phyloP scores from a whole-genome alignment of 2,113 vertebrate genomes.

The Equus quagga region DNA sequence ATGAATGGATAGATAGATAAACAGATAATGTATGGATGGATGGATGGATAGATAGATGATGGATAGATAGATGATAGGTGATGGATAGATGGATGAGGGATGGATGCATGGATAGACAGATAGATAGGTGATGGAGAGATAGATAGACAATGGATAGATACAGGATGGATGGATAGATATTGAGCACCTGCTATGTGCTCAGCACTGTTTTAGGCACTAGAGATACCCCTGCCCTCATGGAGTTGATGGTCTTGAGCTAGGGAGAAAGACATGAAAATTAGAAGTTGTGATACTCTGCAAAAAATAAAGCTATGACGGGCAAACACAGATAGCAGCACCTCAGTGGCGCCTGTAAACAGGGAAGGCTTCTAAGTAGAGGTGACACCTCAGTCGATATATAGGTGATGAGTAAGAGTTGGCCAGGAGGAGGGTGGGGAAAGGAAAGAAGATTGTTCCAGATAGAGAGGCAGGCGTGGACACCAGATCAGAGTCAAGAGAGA shows the following conservation, averaged over 20 bases:
- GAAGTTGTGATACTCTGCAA: neutral
- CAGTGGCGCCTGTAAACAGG: neutral
- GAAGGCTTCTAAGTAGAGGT: neutral
- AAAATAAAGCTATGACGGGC: neutral
- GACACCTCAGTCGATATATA: neutral
- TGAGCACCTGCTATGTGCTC: neutral
- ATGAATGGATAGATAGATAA: too few relatives aligned
- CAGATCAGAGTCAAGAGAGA: neutral
- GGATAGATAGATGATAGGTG: too few relatives aligned
- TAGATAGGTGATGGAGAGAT: neutral
- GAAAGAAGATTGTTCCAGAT: neutral
- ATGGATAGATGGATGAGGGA: too few relatives aligned
- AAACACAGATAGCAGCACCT: too few relatives aligned
- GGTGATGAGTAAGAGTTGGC: neutral
- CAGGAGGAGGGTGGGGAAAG: neutral
- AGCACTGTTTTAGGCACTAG: neutral
- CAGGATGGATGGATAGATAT: neutral
- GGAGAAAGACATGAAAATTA: neutral
- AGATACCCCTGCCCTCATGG: neutral
- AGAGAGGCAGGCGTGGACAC: fast-evolving
- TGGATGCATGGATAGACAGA: neutral
- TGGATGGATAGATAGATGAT: too few relatives aligned
- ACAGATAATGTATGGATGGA: neutral
- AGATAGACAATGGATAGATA: neutral
- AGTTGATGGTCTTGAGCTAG: neutral